Percentiles rank a stretch among this genome's conserved stretches.
Conservation (phyloP, 2,113 vertebrate species). For the Carollia perspicillata region DNA sequence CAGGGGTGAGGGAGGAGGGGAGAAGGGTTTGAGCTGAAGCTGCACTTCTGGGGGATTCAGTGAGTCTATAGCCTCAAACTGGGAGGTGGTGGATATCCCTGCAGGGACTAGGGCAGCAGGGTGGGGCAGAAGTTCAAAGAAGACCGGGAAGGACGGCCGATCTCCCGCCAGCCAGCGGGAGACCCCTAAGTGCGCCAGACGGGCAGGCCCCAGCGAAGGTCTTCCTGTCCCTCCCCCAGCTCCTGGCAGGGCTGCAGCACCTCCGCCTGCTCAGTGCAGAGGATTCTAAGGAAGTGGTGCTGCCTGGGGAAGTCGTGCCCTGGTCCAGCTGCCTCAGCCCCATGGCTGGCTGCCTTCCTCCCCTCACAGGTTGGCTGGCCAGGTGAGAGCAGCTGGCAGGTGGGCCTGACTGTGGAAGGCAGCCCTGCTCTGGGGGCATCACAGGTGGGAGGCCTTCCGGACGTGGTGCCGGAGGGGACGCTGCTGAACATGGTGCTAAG, state of each 20-base stretch:
- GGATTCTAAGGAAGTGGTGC: slow-evolving; percentile 32
- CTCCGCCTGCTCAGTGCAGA: slow-evolving; percentile 50
- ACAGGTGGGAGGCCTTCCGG: neutral
- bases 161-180: neutral
- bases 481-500: slow-evolving; percentile 72
- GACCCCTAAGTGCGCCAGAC: slow-evolving; percentile 50
- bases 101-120: neutral
- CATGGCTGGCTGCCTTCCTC: slow-evolving; percentile 16
- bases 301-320: neutral
- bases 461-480: neutral
- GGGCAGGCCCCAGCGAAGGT: slow-evolving; percentile 47
- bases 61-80: neutral
- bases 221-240: slow-evolving; percentile 66
- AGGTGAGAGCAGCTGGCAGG: slow-evolving; percentile 70
- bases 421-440: neutral
- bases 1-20: neutral
- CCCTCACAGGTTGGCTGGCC: slow-evolving; percentile 67
- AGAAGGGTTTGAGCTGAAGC: neutral
- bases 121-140: slow-evolving; percentile 27
- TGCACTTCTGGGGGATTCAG: neutral
- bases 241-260: slow-evolving; percentile 56
- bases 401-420: slow-evolving; percentile 39
- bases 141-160: neutral
- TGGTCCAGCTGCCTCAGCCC: neutral
- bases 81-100: neutral